A percentile compares a stretch with the other conserved stretches of the same genome.
Evolutionary conservation across 2,888 invertebrate species (phyloP).

Genomic region (Spilarctia lutea): DNA sequence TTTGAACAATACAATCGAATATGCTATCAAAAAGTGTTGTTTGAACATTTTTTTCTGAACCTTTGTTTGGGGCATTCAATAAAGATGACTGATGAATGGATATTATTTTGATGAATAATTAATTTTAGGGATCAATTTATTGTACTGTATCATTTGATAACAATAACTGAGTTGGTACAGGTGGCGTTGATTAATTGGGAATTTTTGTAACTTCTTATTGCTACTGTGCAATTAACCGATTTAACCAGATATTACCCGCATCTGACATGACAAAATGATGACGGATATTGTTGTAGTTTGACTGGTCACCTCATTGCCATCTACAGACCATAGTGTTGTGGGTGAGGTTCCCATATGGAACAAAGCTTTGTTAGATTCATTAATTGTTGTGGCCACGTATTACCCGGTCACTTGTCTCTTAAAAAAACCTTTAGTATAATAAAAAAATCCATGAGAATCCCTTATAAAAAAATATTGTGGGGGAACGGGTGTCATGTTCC

Average conservation of each 20-base stretch:
- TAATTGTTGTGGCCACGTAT: too few relatives aligned
- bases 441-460: too few relatives aligned
- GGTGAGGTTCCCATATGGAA: too few relatives aligned
- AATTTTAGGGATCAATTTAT: slow-evolving; percentile 1
- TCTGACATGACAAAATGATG: not conserved
- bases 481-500: too few relatives aligned
- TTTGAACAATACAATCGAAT: not conserved
- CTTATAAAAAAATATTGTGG: too few relatives aligned
- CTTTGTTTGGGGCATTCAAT: not conserved
- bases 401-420: too few relatives aligned
- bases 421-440: too few relatives aligned
- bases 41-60: not conserved
- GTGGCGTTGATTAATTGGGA: not conserved
- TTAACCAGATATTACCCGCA: not conserved
- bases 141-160: not conserved
- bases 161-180: not conserved
- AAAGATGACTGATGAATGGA: slow-evolving; percentile 1
- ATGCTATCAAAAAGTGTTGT: not conserved
- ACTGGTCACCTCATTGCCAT: too few relatives aligned
- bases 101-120: not conserved
- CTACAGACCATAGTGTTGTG: too few relatives aligned
- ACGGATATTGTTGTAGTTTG: too few relatives aligned
- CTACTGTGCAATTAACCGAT: too few relatives aligned
- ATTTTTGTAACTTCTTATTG: not conserved
- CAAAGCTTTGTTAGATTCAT: too few relatives aligned